A percentile compares a stretch with the other conserved stretches of the same genome.
These are phyloP conservation scores for Amphiprion clarkii DNA, from an alignment of 2,797 vertebrate genomes.

Conservation along the genomic window DNA sequence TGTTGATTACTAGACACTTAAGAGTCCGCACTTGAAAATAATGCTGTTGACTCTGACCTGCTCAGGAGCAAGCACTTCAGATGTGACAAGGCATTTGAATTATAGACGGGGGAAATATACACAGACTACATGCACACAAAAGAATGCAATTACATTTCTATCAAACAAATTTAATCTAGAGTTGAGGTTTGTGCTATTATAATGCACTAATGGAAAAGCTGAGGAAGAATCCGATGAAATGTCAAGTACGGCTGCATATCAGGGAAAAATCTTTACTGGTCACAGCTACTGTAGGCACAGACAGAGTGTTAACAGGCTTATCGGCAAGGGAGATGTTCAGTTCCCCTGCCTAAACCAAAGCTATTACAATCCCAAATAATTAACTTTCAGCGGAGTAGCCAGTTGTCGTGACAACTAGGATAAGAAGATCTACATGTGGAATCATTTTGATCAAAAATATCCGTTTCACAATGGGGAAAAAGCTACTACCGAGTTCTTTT, in stretches of 20 bases:
- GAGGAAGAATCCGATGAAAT: conserved; percentile 81
- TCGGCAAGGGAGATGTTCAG: conserved; percentile 83
- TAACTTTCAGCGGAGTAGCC: conserved; percentile 79
- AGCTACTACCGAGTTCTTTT: background rate
- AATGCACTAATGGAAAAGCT: conserved; percentile 75
- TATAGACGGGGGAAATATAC: conserved; percentile 56
- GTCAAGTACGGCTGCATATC: conserved; percentile 85
- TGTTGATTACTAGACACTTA: conserved; percentile 72
- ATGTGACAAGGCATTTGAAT: conserved; percentile 72
- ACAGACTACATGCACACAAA: conserved; percentile 65
- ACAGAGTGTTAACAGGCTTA: conserved; percentile 79
- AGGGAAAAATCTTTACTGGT: conserved; percentile 69
- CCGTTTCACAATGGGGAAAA: conserved; percentile 14
- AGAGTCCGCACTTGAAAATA: conserved; percentile 77
- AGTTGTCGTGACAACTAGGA: conserved; percentile 67
- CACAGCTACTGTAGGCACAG: conserved; percentile 74
- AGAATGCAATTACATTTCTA: conserved; percentile 81
- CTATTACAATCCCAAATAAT: conserved; percentile 89
- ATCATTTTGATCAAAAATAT: conserved; percentile 48
- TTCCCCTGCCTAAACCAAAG: conserved; percentile 82
- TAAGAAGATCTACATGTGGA: conserved; percentile 73
- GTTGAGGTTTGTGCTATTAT: conserved; percentile 68
- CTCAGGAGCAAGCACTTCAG: conserved; percentile 68
- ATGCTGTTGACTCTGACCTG: conserved; percentile 81
- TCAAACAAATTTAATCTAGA: conserved; percentile 75